Conservation (phyloP, 2,888 invertebrate species). For the Dexiosoma caninum region DNA sequence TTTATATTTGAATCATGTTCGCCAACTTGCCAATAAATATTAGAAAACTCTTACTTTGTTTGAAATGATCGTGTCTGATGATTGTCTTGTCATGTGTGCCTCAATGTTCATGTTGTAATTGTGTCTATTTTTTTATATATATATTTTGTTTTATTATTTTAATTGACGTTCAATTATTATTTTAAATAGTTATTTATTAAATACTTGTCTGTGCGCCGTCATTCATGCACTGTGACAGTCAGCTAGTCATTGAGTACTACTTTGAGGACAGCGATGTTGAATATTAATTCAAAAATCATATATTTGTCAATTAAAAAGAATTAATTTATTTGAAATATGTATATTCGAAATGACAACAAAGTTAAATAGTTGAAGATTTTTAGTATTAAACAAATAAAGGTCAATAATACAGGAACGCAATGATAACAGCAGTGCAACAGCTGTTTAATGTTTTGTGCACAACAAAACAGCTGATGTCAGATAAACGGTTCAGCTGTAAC, state of each 20-base stretch:
- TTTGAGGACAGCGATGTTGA: neutral
- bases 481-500: too few species aligned
- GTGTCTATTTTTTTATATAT: neutral
- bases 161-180: slow-evolving; percentile 54
- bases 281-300: neutral
- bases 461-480: too few species aligned
- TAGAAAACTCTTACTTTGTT: slow-evolving; percentile 46
- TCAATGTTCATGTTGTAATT: slow-evolving; percentile 19
- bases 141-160: slow-evolving; percentile 17
- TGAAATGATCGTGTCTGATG: slow-evolving; percentile 19
- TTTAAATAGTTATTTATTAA: slow-evolving; percentile 20
- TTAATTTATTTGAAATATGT: slow-evolving; percentile 26
- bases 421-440: too few species aligned
- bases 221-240: slow-evolving; percentile 2
- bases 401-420: too few species aligned
- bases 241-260: neutral
- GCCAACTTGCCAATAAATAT: slow-evolving; percentile 33
- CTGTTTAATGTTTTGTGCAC: too few species aligned
- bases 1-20: slow-evolving; percentile 32
- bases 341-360: too few species aligned
- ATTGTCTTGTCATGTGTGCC: neutral
- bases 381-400: too few species aligned
- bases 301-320: neutral
- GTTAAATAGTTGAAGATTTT: too few species aligned
- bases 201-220: slow-evolving; percentile 29